Evolutionary conservation across 2,797 vertebrate species (phyloP).

Genomic region (Carapus acus): DNA sequence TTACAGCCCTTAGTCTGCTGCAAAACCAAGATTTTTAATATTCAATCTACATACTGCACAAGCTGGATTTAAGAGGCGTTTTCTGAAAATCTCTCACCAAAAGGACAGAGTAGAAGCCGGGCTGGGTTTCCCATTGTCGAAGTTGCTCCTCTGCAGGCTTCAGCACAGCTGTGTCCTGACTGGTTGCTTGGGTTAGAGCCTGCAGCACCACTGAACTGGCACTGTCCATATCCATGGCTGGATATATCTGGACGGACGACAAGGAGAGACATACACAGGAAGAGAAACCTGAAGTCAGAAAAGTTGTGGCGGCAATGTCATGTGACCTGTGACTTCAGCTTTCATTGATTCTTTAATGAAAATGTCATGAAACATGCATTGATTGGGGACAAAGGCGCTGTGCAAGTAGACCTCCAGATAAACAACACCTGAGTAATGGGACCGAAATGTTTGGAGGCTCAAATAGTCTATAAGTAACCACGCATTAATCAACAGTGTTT

Average conservation of each 20-base stretch:
- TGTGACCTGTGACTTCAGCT: constrained; percentile 21
- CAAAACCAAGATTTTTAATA: too few relatives aligned
- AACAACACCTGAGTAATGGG: too few relatives aligned
- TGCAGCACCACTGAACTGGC: constrained; percentile 90
- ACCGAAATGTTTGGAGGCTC: background rate
- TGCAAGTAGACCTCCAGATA: constrained; percentile 34
- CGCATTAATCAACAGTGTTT: constrained; percentile 36
- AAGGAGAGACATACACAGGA: background rate
- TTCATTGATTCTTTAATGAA: constrained; percentile 2
- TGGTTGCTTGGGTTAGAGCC: constrained; percentile 93
- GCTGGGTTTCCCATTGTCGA: constrained; percentile 94
- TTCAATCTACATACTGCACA: too few relatives aligned
- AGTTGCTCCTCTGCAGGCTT: constrained; percentile 96
- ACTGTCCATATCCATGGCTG: constrained; percentile 89
- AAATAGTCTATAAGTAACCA: constrained; percentile 22
- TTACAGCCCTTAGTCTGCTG: too few relatives aligned
- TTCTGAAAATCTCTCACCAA: constrained; percentile 84
- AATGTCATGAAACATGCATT: constrained; percentile 13
- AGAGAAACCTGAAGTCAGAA: constrained; percentile 1
- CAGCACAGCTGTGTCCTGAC: constrained; percentile 89
- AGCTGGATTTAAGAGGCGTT: too few relatives aligned
- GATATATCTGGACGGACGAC: constrained; percentile 46
- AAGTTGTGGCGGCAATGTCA: background rate
- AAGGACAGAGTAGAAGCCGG: constrained; percentile 94
- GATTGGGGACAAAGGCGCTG: constrained; percentile 22